phyloP scores from a whole-genome alignment of 2,797 vertebrate genomes.

The Haliaeetus albicilla region DNA sequence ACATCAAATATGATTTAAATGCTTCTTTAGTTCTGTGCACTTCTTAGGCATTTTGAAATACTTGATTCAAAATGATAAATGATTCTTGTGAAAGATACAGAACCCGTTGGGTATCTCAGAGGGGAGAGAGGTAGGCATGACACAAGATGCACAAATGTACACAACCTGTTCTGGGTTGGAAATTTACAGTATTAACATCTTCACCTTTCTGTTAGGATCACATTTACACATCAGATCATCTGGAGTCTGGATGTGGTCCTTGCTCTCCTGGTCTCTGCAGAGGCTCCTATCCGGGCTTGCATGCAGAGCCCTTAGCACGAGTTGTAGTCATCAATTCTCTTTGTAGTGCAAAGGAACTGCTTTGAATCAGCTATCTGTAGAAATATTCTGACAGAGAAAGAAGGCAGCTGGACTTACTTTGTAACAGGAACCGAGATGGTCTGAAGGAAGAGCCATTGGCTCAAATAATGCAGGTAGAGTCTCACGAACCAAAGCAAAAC shows the following conservation, averaged over 20 bases:
- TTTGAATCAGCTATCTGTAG: neutral
- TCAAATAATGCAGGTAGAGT: constrained; percentile 92
- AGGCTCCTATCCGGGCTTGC: neutral
- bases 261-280: neutral
- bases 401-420: constrained; percentile 81
- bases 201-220: neutral
- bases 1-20: constrained; percentile 57
- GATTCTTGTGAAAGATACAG: neutral
- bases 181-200: neutral
- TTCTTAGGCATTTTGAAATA: constrained; percentile 28
- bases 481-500: constrained; percentile 89
- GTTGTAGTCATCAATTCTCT: neutral
- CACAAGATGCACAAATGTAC: neutral
- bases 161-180: neutral
- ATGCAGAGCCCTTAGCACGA: neutral
- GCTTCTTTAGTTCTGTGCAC: constrained; percentile 16
- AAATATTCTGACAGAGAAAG: neutral
- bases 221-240: neutral
- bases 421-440: constrained; percentile 86
- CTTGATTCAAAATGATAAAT: constrained; percentile 32
- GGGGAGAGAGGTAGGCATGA: neutral
- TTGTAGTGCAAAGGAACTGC: accelerated
- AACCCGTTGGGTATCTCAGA: neutral
- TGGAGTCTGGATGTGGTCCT: neutral
- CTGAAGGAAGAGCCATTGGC: constrained; percentile 93